These are phyloP conservation scores for Pogonognathellus flavescens DNA, from an alignment of 1,140 invertebrate genomes.

Conservation along the genomic window DNA sequence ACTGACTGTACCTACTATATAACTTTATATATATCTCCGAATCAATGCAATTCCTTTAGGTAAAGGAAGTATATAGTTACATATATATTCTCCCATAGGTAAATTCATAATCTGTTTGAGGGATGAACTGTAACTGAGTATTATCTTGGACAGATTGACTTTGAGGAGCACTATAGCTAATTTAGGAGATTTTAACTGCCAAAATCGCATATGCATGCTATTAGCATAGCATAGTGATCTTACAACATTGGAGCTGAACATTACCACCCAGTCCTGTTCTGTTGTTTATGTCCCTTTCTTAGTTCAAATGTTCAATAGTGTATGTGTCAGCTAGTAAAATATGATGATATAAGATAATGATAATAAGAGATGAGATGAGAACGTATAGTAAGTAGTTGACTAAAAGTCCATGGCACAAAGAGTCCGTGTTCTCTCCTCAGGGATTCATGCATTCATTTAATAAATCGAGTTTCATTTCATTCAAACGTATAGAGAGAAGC, in stretches of 20 bases:
- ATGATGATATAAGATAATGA: constrained; percentile 11
- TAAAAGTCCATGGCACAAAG: constrained; percentile 33
- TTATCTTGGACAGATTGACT: not conserved
- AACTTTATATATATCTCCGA: too few species aligned
- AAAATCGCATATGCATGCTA: not conserved
- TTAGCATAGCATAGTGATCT: not conserved
- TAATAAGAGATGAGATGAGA: constrained; percentile 7
- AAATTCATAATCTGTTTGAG: constrained; percentile 23
- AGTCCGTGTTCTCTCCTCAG: constrained; percentile 29
- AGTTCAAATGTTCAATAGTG: not conserved
- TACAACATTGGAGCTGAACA: not conserved
- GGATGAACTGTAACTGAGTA: not conserved
- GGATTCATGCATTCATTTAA: constrained; percentile 36
- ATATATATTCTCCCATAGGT: not conserved
- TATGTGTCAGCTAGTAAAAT: constrained; percentile 18
- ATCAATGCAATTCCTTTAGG: not conserved
- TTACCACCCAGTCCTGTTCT: constrained; percentile 16
- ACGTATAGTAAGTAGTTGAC: not conserved
- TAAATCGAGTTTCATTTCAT: constrained; percentile 28
- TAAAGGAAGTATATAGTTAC: not conserved
- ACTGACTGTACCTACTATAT: too few species aligned
- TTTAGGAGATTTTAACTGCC: constrained; percentile 17
- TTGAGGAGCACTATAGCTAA: not conserved
- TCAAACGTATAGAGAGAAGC: not conserved
- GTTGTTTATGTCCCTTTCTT: constrained; percentile 8